Base-by-base conservation (phyloP, 2,113 vertebrate species). In the Corythornis vintsioides region DNA sequence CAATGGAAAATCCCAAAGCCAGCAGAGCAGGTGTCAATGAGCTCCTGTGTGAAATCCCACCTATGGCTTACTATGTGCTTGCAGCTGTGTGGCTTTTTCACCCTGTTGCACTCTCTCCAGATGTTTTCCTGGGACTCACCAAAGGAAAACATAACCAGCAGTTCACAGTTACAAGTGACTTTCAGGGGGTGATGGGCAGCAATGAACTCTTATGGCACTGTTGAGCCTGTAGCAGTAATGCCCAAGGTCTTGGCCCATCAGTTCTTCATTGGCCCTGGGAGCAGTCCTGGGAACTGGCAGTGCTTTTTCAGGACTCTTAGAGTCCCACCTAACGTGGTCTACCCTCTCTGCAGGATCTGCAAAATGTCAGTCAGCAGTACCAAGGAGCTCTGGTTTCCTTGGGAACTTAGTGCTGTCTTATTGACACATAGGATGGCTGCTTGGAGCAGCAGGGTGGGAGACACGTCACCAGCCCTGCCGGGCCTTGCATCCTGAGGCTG, bases 171-270 rank as follows among this genome's bases (percentile, higher is more conserved):
- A 55, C 45, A 73, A 79, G 24, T 7, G 17, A 13, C 45, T 45
- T 81, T 5, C 47, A 22, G 1, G 29, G 21, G 3, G 1, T 61
- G 59, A 20, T 50, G 31, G 73, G 9, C 15, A 75, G 61, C 59
- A 65, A 1, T 29, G 38, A 47, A 61, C 18, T 76, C 42, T 53
- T 40, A 20, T 0, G 9, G n/a, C 38, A 10, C 0, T 0, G 14
- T 56, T 43, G n/a, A 79, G 35, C 45, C 57, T 56, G 70, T 63
- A 87, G 66, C 10, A 3, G 2, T 16, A 55, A 52, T 20, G 40
- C 22, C 47, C 47, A 79, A 89, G 50, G 21, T 29, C 6, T 8
- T 52, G 80, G 0, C 0, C 57, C 61, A 7, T 59, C 55, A 84
- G 29, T 70, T 82, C 52, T 55, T 66, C 31, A 13, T 29, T 43